These are phyloP conservation scores for Phrynocephalus versicolor DNA, from an alignment of 2,113 vertebrate species.

Conservation along the genomic window DNA sequence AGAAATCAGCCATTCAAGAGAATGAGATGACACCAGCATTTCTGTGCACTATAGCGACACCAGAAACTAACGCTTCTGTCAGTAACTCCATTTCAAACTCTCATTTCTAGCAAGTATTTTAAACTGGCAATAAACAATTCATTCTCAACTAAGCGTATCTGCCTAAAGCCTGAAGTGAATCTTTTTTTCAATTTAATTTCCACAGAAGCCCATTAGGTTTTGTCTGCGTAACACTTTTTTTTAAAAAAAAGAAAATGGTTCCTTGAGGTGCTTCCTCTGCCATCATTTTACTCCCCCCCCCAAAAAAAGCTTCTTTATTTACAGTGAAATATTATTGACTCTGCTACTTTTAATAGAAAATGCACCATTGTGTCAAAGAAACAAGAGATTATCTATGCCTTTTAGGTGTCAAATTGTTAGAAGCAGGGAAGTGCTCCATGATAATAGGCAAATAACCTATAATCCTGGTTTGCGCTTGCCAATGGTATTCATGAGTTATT, in stretches of 20 bases:
- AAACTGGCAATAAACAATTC: constrained; percentile 18
- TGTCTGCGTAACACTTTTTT: neutral
- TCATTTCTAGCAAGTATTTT: constrained; percentile 16
- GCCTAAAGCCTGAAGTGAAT: constrained; percentile 7
- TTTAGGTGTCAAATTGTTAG: constrained; percentile 6
- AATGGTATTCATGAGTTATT: constrained; percentile 4
- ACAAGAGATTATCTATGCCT: constrained; percentile 10
- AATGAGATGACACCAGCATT: neutral
- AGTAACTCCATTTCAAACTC: constrained; percentile 16
- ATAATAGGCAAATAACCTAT: constrained; percentile 1
- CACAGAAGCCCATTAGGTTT: neutral
- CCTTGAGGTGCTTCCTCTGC: constrained; percentile 15
- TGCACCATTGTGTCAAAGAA: neutral
- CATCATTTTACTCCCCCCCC: neutral
- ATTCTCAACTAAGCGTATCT: constrained; percentile 20
- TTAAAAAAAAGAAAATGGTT: neutral
- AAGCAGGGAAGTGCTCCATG: neutral
- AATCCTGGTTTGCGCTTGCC: neutral
- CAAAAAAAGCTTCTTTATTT: neutral
- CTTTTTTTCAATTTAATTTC: constrained; percentile 26
- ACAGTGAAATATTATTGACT: neutral
- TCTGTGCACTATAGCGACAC: neutral
- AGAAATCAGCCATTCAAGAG: neutral
- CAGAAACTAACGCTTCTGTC: neutral
- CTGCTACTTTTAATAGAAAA: neutral